Percentiles rank a stretch among this genome's conserved stretches.
phyloP scores from a whole-genome alignment of 1,140 invertebrate genomes.

The Lordiphosa mommai region DNA sequence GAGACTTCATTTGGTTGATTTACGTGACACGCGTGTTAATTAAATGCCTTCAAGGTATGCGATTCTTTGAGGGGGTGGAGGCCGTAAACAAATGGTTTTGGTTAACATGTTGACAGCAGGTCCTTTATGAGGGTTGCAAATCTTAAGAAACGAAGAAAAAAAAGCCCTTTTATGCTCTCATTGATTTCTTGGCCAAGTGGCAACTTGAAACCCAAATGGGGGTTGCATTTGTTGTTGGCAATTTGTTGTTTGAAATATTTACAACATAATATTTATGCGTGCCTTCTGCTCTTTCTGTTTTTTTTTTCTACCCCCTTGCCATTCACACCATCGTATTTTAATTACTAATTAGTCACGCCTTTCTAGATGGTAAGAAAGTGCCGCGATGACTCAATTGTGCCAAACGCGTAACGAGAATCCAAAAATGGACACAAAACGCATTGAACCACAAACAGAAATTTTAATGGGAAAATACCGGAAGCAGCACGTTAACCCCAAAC shows the following conservation, averaged over 20 bases:
- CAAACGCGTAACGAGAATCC: constrained; percentile 3
- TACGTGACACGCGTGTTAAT: constrained; percentile 5
- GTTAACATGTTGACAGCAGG: constrained; percentile 3
- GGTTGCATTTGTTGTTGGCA: not conserved
- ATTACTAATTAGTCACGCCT: constrained; percentile 11
- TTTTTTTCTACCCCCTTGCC: too few species aligned
- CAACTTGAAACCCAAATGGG: not conserved
- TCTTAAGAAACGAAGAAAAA: not conserved
- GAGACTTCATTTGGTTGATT: not conserved
- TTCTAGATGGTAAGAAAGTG: not conserved
- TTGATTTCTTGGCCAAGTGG: constrained; percentile 10
- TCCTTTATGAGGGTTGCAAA: constrained; percentile 5
- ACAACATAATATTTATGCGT: not conserved
- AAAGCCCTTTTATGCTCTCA: not conserved
- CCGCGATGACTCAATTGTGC: constrained; percentile 5
- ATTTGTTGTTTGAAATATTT: constrained; percentile 1
- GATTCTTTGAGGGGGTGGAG: not conserved
- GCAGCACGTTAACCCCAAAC: not conserved
- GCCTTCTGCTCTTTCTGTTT: not conserved
- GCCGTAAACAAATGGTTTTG: constrained; percentile 4
- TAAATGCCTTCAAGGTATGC: not conserved
- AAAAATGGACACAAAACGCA: constrained; percentile 7
- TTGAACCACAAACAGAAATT: constrained; percentile 6
- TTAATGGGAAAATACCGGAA: constrained; percentile 4
- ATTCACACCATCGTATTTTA: constrained; percentile 3